These are phyloP conservation scores for Chroicocephalus ridibundus DNA, from an alignment of 2,113 vertebrate genomes.

Conservation along the genomic window DNA sequence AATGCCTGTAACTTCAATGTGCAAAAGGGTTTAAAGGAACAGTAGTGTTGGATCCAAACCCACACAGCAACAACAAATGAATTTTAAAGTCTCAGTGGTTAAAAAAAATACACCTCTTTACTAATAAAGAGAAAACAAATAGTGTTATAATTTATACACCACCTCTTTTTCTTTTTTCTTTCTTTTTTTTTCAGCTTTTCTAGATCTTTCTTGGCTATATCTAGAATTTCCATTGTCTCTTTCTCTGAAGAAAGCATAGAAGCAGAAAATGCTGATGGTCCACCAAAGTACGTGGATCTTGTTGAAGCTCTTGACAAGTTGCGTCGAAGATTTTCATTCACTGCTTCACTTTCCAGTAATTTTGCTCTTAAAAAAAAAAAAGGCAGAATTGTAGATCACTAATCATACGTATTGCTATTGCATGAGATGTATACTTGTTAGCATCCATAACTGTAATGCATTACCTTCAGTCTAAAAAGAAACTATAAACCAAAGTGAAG, in stretches of 20 bases:
- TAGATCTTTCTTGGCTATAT: conserved; percentile 94
- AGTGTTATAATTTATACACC: conserved; percentile 35
- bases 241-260: conserved; percentile 81
- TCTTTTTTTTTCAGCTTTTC: conserved; percentile 95
- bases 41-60: background rate
- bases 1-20: background rate
- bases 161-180: conserved; percentile 97
- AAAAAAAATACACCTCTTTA: background rate
- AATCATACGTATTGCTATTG: background rate
- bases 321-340: conserved; percentile 91
- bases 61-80: background rate
- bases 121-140: background rate
- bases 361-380: conserved; percentile 81
- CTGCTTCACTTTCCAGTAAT: conserved; percentile 92
- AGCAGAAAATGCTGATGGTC: conserved; percentile 78
- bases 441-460: background rate
- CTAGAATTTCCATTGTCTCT: conserved; percentile 90
- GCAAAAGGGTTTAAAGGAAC: background rate
- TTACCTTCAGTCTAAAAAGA: background rate
- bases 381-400: background rate
- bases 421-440: background rate
- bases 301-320: conserved; percentile 86
- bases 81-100: background rate
- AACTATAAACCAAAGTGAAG: background rate
- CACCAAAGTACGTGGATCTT: conserved; percentile 81